These are phyloP conservation scores for Petrocephalus sullivani DNA, from an alignment of 2,797 vertebrate species.

Conservation along the genomic window DNA sequence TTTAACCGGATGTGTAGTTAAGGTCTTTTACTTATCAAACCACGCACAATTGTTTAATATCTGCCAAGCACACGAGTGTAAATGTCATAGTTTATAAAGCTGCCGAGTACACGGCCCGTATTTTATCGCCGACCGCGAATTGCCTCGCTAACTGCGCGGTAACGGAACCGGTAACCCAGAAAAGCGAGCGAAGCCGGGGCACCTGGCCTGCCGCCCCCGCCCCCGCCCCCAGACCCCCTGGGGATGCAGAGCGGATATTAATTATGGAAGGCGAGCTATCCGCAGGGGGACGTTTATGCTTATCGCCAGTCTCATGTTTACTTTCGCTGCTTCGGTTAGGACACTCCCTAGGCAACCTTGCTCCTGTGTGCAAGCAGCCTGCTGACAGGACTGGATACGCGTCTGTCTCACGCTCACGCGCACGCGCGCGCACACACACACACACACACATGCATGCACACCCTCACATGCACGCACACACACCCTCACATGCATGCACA, in stretches of 20 bases:
- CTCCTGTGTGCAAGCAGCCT: not conserved
- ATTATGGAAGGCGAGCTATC: not conserved
- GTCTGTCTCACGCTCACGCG: not conserved
- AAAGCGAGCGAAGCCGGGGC: not conserved
- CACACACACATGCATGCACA: not conserved
- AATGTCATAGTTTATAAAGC: not conserved
- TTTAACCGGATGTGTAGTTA: not conserved
- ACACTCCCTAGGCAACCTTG: not conserved
- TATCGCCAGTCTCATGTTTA: conserved; percentile 1
- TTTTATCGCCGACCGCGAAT: not conserved
- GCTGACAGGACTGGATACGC: not conserved
- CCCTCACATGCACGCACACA: not conserved
- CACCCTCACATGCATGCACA: not conserved
- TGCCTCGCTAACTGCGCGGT: not conserved
- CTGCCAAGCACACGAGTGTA: not conserved
- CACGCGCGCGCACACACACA: not conserved
- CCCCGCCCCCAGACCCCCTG: not conserved
- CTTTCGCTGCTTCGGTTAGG: not conserved
- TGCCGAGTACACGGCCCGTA: not conserved
- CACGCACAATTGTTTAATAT: not conserved
- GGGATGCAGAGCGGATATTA: not conserved
- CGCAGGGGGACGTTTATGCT: not conserved
- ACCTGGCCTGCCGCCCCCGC: not conserved
- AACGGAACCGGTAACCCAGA: not conserved
- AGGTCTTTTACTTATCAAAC: not conserved